phyloP scores from a whole-genome alignment of 2,888 invertebrate species.

The Nymphalis polychloros region DNA sequence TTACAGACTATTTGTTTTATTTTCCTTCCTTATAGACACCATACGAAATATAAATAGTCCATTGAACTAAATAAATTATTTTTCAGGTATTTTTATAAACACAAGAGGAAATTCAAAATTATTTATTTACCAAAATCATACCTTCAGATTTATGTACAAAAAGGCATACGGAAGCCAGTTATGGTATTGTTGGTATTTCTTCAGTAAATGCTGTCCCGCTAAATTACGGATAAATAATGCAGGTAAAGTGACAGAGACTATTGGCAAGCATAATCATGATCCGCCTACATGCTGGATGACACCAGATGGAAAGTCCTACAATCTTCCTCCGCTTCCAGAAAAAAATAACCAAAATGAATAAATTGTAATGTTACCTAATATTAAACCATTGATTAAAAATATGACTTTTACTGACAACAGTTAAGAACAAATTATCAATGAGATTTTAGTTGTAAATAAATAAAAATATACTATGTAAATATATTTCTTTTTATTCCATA shows the following conservation, averaged over 20 bases:
- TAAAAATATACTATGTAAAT: not conserved
- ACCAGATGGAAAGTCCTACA: slow-evolving; percentile 75
- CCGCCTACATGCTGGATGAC: slow-evolving; percentile 79
- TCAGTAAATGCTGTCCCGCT: slow-evolving; percentile 75
- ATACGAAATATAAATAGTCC: slow-evolving; percentile 1
- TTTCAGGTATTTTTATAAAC: slow-evolving; percentile 78
- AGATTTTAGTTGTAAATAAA: slow-evolving; percentile 17
- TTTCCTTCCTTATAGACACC: slow-evolving; percentile 47
- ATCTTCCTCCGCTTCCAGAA: slow-evolving; percentile 66
- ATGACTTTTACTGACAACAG: slow-evolving; percentile 12
- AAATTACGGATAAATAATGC: slow-evolving; percentile 73
- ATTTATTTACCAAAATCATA: slow-evolving; percentile 77
- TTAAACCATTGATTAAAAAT: slow-evolving; percentile 9
- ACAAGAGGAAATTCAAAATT: slow-evolving; percentile 77
- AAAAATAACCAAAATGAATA: slow-evolving; percentile 49
- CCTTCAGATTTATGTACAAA: slow-evolving; percentile 78
- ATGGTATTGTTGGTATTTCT: slow-evolving; percentile 80
- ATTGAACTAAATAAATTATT: slow-evolving; percentile 31
- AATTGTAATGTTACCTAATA: not conserved
- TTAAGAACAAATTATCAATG: slow-evolving; percentile 15
- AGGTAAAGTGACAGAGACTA: slow-evolving; percentile 72
- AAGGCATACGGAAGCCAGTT: slow-evolving; percentile 78
- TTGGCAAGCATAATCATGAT: slow-evolving; percentile 75
- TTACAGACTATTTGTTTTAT: slow-evolving; percentile 43
- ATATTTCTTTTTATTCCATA: not conserved